Base-by-base conservation (phyloP, 1,140 invertebrate species). In the Drosophila mauritiana region DNA sequence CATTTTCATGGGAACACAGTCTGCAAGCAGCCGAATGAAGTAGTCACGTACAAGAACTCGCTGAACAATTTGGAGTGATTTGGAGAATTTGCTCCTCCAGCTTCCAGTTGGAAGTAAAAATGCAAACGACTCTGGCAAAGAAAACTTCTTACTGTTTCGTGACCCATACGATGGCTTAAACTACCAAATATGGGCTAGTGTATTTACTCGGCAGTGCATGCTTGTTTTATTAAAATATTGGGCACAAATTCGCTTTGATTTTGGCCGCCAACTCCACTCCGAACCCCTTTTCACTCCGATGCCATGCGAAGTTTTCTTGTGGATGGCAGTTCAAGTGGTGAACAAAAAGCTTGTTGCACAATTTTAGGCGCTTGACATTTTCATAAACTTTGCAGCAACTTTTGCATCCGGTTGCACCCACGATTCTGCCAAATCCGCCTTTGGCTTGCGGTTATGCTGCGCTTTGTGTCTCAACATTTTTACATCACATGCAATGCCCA, bases 31-130 rank as follows among this genome's bases (percentile, higher is more conserved):
- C 31, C 27, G 56, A 77, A 76, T 57, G 73, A 79, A 79, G 17
- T 73, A 59, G 73, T 79, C 73, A 77, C 61, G 77, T 79, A 73
- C 53, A 73, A 39, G 39, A 64, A 62, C 61, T 59, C 46, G 56
- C 68, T 77, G 67, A 54, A 77, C 75, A 78, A 67, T 62, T 53
- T 17, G 7, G 7, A 74, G 46, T 31, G 13, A 46, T 22, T 22
- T 22, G 20, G 20, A 22, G 20, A 22, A 22, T 22, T 22, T 31
- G 39, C 45, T 20, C 27, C 25, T 27, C 11, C 20, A 13, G 17
- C 40, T 48, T 6, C 20, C 42, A 11, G 17, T 17, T 17, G 31
- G 3, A 17, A 43, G 10, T 13, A 25, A n/a, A 36, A 17, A 42
- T 56, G 39, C 37, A 55, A 55, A 42, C 42, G 37, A 12, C 37